Percentiles rank a stretch among this genome's conserved stretches.
Conservation (phyloP, 2,888 invertebrate genomes). For the Cheilosia soror region DNA sequence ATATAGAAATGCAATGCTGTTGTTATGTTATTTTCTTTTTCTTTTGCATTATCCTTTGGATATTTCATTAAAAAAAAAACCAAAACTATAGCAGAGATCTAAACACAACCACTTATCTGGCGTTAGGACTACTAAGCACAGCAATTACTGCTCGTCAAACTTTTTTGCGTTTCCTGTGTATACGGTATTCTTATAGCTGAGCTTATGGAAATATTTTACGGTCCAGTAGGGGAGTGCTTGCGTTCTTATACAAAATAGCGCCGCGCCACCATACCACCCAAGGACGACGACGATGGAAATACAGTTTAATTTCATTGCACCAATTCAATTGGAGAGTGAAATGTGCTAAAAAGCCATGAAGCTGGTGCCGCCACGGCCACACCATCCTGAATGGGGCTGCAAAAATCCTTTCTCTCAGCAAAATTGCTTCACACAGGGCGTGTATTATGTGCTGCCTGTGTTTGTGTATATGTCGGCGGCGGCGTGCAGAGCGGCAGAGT, state of each 20-base stretch:
- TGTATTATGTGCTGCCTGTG: background rate
- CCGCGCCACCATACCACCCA: constrained; percentile 10
- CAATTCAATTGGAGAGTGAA: constrained; percentile 74
- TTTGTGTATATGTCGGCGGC: background rate
- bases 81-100: constrained; percentile 42
- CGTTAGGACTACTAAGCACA: constrained; percentile 59
- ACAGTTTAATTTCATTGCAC: constrained; percentile 73
- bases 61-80: constrained; percentile 59
- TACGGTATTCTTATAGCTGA: constrained; percentile 29
- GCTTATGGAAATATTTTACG: constrained; percentile 52
- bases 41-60: constrained; percentile 14
- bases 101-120: constrained; percentile 59
- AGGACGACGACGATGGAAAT: constrained; percentile 64
- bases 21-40: constrained; percentile 36
- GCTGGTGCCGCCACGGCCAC: constrained; percentile 44
- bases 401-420: constrained; percentile 66
- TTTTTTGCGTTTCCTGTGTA: background rate
- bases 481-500: constrained; percentile 30
- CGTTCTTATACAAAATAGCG: background rate
- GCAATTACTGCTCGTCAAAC: constrained; percentile 53
- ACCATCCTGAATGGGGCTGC: constrained; percentile 12
- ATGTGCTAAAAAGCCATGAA: constrained; percentile 70
- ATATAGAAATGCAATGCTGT: constrained; percentile 25
- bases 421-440: constrained; percentile 38
- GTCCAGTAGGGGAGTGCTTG: constrained; percentile 5